Evolutionary conservation across 1,140 invertebrate species (phyloP).

Genomic region (Zaprionus gabonicus): DNA sequence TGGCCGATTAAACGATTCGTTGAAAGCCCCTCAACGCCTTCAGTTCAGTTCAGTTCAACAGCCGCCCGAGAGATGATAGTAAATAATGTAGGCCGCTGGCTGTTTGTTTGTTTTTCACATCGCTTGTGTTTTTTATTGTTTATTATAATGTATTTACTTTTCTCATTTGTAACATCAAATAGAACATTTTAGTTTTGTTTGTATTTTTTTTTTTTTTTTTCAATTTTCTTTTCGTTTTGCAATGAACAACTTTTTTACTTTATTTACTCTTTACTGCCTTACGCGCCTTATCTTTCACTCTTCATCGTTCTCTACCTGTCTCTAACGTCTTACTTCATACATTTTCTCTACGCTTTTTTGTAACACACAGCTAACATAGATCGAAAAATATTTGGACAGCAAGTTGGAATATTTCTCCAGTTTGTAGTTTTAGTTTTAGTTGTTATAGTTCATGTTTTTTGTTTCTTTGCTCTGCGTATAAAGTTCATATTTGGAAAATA

Average conservation of each 20-base stretch:
- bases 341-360: slow-evolving; percentile 31
- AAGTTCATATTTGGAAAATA: slow-evolving; percentile 31
- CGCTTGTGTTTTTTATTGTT: slow-evolving; percentile 44
- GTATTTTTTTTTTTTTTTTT: slow-evolving; percentile 39
- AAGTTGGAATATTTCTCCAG: slow-evolving; percentile 28
- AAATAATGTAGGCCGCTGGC: slow-evolving; percentile 4
- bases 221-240: slow-evolving; percentile 31
- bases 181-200: slow-evolving; percentile 61
- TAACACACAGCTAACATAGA: slow-evolving; percentile 72
- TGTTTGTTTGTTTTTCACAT: slow-evolving; percentile 47
- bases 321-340: neutral
- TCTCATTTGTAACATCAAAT: slow-evolving; percentile 77
- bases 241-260: slow-evolving; percentile 42
- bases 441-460: slow-evolving; percentile 5
- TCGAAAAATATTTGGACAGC: slow-evolving; percentile 74
- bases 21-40: neutral
- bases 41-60: slow-evolving; percentile 33
- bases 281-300: slow-evolving; percentile 25
- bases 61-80: slow-evolving; percentile 10
- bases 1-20: slow-evolving; percentile 29
- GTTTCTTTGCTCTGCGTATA: slow-evolving; percentile 2
- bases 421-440: slow-evolving; percentile 23
- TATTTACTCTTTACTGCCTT: slow-evolving; percentile 41
- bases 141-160: slow-evolving; percentile 51
- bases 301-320: slow-evolving; percentile 1